Evolutionary conservation across 2,797 vertebrate genomes (phyloP).

Genomic region (Chiroxiphia lanceolata): DNA sequence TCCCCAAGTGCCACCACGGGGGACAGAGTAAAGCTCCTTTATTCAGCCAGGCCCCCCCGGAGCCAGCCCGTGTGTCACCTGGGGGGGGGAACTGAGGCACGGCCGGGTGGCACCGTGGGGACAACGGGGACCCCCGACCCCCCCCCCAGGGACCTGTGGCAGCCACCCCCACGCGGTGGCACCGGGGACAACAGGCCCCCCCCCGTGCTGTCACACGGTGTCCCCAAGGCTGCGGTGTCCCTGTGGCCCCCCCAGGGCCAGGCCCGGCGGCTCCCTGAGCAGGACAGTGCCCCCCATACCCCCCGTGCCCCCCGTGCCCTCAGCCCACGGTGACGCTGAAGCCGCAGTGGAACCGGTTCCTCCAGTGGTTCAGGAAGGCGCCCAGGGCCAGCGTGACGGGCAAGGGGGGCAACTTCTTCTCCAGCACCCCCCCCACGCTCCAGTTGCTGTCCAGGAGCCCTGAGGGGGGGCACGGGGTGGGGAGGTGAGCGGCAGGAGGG

Average conservation of each 20-base stretch:
- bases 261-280: background rate
- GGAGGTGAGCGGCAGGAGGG: fast-evolving
- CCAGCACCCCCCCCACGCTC: constrained; percentile 91
- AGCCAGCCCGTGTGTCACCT: background rate
- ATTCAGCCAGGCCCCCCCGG: background rate
- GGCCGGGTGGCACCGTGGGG: background rate
- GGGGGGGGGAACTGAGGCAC: background rate
- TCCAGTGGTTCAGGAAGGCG: constrained; percentile 93
- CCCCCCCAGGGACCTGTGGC: background rate
- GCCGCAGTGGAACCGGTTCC: constrained; percentile 88
- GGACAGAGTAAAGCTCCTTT: constrained; percentile 48
- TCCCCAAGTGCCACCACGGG: background rate
- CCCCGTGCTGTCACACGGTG: background rate
- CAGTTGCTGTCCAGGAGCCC: constrained; percentile 94
- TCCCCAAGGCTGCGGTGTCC: background rate
- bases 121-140: background rate
- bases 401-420: constrained; percentile 90
- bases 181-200: background rate
- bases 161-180: background rate
- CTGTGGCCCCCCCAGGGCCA: background rate
- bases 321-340: constrained; percentile 81
- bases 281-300: background rate
- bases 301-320: background rate
- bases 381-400: constrained; percentile 93
- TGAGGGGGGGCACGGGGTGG: background rate